phyloP scores from a whole-genome alignment of 2,797 vertebrate species.

The Hydrocynus forskahlii region DNA sequence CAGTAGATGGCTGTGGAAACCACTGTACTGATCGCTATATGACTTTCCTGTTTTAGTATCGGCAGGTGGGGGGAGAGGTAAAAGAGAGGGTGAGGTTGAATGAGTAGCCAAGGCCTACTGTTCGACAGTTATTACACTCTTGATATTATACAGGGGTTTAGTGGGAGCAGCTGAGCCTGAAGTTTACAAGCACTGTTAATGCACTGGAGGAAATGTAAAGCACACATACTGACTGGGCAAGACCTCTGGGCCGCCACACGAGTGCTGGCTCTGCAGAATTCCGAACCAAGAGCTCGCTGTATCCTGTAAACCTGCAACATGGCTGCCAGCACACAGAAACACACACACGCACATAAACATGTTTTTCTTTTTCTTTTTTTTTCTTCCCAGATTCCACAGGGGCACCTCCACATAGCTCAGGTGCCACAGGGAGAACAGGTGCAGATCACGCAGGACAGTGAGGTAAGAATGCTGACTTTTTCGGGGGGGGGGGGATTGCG shows the following conservation, averaged over 20 bases:
- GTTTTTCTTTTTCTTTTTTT: slow-evolving; percentile 34
- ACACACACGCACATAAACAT: not conserved
- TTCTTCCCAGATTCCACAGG: slow-evolving; percentile 88
- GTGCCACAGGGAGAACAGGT: slow-evolving; percentile 98
- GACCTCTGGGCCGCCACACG: not conserved
- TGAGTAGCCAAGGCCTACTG: slow-evolving; percentile 29
- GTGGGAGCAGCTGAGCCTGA: slow-evolving; percentile 55
- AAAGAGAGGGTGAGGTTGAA: slow-evolving; percentile 34
- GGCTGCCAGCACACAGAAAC: slow-evolving; percentile 26
- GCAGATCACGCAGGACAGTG: slow-evolving; percentile 99
- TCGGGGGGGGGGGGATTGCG: no score
- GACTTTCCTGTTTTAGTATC: not conserved
- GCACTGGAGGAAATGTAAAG: slow-evolving; percentile 54
- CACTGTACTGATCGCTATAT: not conserved
- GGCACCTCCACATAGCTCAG: slow-evolving; percentile 97
- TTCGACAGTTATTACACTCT: slow-evolving; percentile 53
- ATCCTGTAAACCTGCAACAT: not conserved
- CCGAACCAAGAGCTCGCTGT: not conserved
- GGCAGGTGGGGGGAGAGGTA: slow-evolving; percentile 8
- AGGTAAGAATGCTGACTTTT: slow-evolving; percentile 78
- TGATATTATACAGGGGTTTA: slow-evolving; percentile 53
- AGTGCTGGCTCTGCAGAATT: slow-evolving; percentile 16
- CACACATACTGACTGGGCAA: slow-evolving; percentile 30
- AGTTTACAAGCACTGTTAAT: slow-evolving; percentile 60
- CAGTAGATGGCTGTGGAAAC: not conserved